Base-by-base conservation (phyloP, 2,888 invertebrate genomes). In the Dynastes grantii region DNA sequence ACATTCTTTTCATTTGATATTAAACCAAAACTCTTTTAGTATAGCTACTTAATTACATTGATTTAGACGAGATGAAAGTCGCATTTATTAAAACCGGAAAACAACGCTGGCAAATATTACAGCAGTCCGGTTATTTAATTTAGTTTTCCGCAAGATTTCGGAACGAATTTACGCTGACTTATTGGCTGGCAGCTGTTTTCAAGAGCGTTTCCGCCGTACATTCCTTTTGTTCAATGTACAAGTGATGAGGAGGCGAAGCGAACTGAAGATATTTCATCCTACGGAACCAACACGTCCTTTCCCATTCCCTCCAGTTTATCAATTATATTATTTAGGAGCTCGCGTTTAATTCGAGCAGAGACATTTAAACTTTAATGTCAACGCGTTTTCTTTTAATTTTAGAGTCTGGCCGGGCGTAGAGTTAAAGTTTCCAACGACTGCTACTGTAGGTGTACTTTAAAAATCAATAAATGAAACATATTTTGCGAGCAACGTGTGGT, bases 151-250 rank as follows among this genome's bases (percentile, higher is more conserved):
- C 78, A 80, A 81, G 82, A 82, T 82, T 82, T 80, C 77, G 81
- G 82, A 79, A 82, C 80, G 80, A 79, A 81, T 78, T 82, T 79
- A 80, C 75, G 81, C 80, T 82, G 80, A 71, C 80, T 79, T 80
- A 81, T 78, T 78, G 80, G 81, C 81, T 81, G 81, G 81, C 82
- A 82, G 82, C 82, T 82, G 81, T 79, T 80, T 76, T 76, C 81
- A 81, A 78, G 79, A 81, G 80, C 82, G 80, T 81, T 82, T 79
- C 79, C 78, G 64, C 78, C 78, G 78, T 77, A 51, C 80, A 81
- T 76, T 82, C 79, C 76, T 64, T 80, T 76, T 80, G 77, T 71
- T 78, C 79, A 78, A 77, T 76, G 79, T 79, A 80, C 78, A 75
- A 78, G 73, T 75, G 73, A 75, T 61, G 73, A 61, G 63, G 61